A percentile compares a stretch with the other conserved stretches of the same genome.
These are phyloP conservation scores for Istiophorus platypterus DNA, from an alignment of 2,113 vertebrate species.

Conservation along the genomic window DNA sequence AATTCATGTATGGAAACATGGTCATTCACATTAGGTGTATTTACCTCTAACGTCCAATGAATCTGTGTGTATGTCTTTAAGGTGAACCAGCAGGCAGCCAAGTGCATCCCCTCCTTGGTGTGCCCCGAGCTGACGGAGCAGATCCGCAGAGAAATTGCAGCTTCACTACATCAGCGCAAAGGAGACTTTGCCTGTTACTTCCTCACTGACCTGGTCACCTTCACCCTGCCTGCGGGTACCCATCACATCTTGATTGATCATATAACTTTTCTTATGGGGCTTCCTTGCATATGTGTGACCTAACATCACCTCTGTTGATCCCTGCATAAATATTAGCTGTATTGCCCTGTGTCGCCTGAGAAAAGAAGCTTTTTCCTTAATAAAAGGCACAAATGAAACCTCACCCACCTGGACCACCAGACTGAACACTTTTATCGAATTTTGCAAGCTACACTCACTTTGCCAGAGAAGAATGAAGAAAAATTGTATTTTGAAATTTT, in stretches of 20 bases:
- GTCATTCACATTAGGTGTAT: background rate
- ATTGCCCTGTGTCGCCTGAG: background rate
- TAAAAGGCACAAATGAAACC: background rate
- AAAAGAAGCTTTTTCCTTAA: background rate
- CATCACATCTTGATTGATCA: background rate
- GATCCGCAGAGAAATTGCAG: constrained; percentile 94
- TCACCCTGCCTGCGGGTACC: constrained; percentile 95
- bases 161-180: constrained; percentile 96
- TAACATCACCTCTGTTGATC: background rate
- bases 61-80: constrained; percentile 51
- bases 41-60: too few relatives aligned
- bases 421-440: background rate
- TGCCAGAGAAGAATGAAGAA: background rate
- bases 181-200: constrained; percentile 98
- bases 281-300: background rate
- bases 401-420: background rate
- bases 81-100: constrained; percentile 96
- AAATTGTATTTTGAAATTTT: background rate
- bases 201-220: constrained; percentile 95
- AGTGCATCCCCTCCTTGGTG: constrained; percentile 98
- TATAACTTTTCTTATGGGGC: background rate
- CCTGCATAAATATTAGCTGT: background rate
- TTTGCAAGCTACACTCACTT: background rate
- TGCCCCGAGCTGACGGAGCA: constrained; percentile 98
- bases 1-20: background rate